Evolutionary conservation across 1,140 invertebrate genomes (phyloP).

Genomic region (Drosophila hydei): DNA sequence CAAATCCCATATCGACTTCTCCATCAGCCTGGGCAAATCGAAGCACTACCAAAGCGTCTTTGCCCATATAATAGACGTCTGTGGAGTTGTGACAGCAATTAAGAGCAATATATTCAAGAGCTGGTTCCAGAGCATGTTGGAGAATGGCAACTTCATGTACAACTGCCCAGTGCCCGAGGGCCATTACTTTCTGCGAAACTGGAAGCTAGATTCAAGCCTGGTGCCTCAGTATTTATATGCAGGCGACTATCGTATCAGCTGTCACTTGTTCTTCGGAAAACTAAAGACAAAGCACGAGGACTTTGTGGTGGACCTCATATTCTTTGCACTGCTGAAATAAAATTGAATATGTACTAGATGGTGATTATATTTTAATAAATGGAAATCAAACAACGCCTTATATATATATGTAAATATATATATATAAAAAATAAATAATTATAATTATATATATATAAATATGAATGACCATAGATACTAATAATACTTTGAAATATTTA

Average conservation of each 20-base stretch:
- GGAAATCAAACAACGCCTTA: no score
- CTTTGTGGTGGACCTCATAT: slow-evolving; percentile 46
- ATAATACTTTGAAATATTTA: no score
- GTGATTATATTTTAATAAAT: no score
- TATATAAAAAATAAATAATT: no score
- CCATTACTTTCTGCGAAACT: slow-evolving; percentile 51
- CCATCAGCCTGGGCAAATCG: slow-evolving; percentile 49
- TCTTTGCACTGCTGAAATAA: slow-evolving; percentile 40
- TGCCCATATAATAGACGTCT: slow-evolving; percentile 53
- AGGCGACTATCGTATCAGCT: slow-evolving; percentile 52
- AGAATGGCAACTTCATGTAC: slow-evolving; percentile 58
- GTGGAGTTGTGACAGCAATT: slow-evolving; percentile 43
- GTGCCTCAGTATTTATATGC: slow-evolving; percentile 59
- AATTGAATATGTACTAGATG: neutral
- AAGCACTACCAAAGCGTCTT: slow-evolving; percentile 61
- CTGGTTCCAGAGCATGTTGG: slow-evolving; percentile 58
- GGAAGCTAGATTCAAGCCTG: slow-evolving; percentile 48
- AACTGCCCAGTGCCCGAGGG: slow-evolving; percentile 58
- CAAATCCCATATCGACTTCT: slow-evolving; percentile 50
- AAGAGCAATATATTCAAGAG: slow-evolving; percentile 54
- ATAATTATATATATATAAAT: no score
- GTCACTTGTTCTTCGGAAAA: slow-evolving; percentile 63
- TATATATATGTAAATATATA: no score
- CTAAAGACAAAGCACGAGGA: slow-evolving; percentile 56
- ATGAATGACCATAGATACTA: no score